phyloP scores from a whole-genome alignment of 2,888 invertebrate species.

The Ophion ventricosus region DNA sequence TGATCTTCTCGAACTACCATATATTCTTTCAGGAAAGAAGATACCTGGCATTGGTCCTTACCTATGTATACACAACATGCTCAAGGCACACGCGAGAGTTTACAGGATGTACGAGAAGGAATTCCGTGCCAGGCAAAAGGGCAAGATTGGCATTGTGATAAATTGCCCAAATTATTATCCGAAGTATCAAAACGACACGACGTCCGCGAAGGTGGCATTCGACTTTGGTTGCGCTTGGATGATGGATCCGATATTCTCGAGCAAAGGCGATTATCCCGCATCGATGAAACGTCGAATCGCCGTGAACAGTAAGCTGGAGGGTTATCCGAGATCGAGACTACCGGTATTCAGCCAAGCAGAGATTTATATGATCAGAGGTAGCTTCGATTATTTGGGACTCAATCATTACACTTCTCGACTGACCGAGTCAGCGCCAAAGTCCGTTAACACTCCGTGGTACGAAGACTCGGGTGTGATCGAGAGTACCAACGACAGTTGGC shows the following conservation, averaged over 20 bases:
- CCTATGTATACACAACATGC: constrained; percentile 88
- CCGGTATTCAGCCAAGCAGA: constrained; percentile 85
- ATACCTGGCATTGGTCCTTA: constrained; percentile 87
- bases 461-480: constrained; percentile 84
- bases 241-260: constrained; percentile 83
- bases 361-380: constrained; percentile 81
- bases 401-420: constrained; percentile 76
- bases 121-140: constrained; percentile 85
- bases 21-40: constrained; percentile 36
- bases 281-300: constrained; percentile 83
- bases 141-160: constrained; percentile 80
- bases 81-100: constrained; percentile 89
- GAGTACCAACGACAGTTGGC: constrained; percentile 86
- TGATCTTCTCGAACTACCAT: no score
- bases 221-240: constrained; percentile 84
- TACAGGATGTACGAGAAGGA: constrained; percentile 87
- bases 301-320: constrained; percentile 82
- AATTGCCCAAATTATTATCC: constrained; percentile 65
- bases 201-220: constrained; percentile 69
- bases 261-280: constrained; percentile 84
- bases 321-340: constrained; percentile 82
- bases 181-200: constrained; percentile 61
- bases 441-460: constrained; percentile 51
- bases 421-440: constrained; percentile 62
- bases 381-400: constrained; percentile 76